These are phyloP conservation scores for Drosophila ustulata DNA, from an alignment of 2,888 invertebrate species.

Conservation along the genomic window DNA sequence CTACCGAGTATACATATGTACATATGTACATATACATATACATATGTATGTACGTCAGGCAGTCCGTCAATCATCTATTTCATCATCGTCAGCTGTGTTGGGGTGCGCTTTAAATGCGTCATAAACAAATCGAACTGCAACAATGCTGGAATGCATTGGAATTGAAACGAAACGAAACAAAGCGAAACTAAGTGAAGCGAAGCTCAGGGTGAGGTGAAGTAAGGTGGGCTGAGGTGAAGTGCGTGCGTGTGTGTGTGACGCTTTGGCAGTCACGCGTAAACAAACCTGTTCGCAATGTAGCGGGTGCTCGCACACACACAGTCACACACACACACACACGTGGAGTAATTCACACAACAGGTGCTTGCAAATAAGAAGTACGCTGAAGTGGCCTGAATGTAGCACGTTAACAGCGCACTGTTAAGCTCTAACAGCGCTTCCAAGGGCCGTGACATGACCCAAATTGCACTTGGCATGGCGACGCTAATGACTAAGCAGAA, in stretches of 20 bases:
- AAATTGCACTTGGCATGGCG: constrained; percentile 12
- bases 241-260: constrained; percentile 13
- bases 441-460: constrained; percentile 17
- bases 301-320: constrained; percentile 28
- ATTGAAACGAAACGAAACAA: constrained; percentile 12
- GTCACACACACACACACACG: neutral
- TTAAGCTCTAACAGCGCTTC: constrained; percentile 11
- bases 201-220: neutral
- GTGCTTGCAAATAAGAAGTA: constrained; percentile 28
- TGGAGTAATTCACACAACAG: constrained; percentile 34
- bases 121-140: constrained; percentile 15
- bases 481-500: constrained; percentile 18
- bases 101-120: constrained; percentile 26
- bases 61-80: constrained; percentile 13
- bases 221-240: constrained; percentile 2
- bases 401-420: constrained; percentile 16
- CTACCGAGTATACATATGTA: too few species aligned
- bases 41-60: neutral
- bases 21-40: neutral
- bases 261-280: constrained; percentile 48
- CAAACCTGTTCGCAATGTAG: constrained; percentile 44
- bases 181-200: constrained; percentile 1
- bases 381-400: constrained; percentile 5
- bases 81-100: constrained; percentile 19
- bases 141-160: constrained; percentile 24